A percentile compares a stretch with the other conserved stretches of the same genome.
Evolutionary conservation across 2,797 vertebrate species (phyloP).

Genomic region (Spinus pinus): DNA sequence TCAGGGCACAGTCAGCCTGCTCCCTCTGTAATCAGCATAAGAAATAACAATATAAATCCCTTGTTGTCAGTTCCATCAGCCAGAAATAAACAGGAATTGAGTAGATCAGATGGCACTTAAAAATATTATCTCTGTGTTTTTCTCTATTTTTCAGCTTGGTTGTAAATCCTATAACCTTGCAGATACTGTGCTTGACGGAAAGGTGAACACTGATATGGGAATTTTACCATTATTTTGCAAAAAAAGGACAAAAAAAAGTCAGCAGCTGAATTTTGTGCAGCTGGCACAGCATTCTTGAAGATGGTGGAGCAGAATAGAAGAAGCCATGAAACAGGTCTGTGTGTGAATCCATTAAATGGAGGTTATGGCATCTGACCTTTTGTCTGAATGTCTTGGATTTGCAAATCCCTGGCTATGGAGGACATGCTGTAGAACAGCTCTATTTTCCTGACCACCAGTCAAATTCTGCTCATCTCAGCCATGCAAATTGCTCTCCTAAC

Average conservation of each 20-base stretch:
- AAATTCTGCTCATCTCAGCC: background rate
- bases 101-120: background rate
- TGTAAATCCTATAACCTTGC: background rate
- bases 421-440: background rate
- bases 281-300: background rate
- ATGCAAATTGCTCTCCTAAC: background rate
- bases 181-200: background rate
- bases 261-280: background rate
- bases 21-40: background rate
- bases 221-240: background rate
- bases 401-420: background rate
- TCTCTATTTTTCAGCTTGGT: background rate
- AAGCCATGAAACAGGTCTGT: background rate
- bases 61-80: conserved; percentile 3
- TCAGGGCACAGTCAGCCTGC: background rate
- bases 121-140: conserved; percentile 2
- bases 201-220: background rate
- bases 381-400: background rate
- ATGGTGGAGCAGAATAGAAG: background rate
- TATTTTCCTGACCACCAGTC: background rate
- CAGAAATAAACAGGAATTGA: conserved; percentile 28
- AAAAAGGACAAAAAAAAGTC: background rate
- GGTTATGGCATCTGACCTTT: background rate
- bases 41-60: conserved; percentile 33
- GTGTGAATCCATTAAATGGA: background rate